Evolutionary conservation across 2,888 invertebrate species (phyloP).

Genomic region (Scaptomyza cyrtandrae): DNA sequence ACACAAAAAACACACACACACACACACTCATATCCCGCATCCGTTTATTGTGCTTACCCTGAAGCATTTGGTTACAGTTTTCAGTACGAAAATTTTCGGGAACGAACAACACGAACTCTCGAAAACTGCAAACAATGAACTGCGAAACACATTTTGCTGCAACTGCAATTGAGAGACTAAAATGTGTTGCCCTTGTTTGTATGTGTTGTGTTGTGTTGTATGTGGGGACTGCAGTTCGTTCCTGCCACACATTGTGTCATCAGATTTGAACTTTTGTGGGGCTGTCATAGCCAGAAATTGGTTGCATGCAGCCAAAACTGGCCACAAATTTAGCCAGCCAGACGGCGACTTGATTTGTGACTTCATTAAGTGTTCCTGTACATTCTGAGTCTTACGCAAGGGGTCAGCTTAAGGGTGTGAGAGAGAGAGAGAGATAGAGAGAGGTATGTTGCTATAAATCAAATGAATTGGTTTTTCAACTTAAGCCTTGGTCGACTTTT

Average conservation of each 20-base stretch:
- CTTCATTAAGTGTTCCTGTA: constrained; percentile 68
- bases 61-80: constrained; percentile 66
- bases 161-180: constrained; percentile 69
- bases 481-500: constrained; percentile 4
- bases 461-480: constrained; percentile 43
- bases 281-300: constrained; percentile 74
- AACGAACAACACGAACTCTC: constrained; percentile 47
- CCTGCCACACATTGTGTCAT: constrained; percentile 76
- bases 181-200: constrained; percentile 38
- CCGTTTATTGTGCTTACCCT: constrained; percentile 19
- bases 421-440: too few species aligned
- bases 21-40: constrained; percentile 9
- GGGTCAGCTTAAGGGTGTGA: background rate
- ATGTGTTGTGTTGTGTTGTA: constrained; percentile 12
- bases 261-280: constrained; percentile 73
- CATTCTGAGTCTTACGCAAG: background rate
- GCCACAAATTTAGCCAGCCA: constrained; percentile 35
- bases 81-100: constrained; percentile 59
- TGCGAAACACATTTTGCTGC: constrained; percentile 58
- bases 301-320: constrained; percentile 65
- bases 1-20: constrained; percentile 26
- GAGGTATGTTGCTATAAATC: constrained; percentile 42
- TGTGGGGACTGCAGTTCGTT: constrained; percentile 66
- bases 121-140: constrained; percentile 71
- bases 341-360: constrained; percentile 74